phyloP scores from a whole-genome alignment of 2,113 vertebrate species.

The Typhlomys cinereus region DNA sequence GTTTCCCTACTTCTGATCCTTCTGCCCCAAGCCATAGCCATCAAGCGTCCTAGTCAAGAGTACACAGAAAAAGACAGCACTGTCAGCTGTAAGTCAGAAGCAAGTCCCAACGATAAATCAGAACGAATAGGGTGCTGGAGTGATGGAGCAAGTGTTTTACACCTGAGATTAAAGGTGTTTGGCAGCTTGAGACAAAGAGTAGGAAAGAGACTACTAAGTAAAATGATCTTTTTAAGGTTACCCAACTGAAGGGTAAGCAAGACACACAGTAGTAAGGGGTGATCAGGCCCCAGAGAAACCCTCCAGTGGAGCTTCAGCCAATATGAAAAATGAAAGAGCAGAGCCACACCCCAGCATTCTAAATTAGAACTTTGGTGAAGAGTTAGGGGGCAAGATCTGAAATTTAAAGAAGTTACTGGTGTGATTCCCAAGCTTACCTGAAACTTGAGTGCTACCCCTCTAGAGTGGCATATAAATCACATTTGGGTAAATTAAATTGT shows the following conservation, averaged over 20 bases:
- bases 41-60: neutral
- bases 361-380: neutral
- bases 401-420: constrained; percentile 38
- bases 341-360: neutral
- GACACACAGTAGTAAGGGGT: neutral
- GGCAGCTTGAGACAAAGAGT: neutral
- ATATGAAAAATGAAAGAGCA: neutral
- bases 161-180: neutral
- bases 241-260: neutral
- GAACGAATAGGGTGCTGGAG: neutral
- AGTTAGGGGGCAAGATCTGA: neutral
- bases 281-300: neutral
- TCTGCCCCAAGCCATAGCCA: neutral
- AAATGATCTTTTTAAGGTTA: neutral
- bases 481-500: constrained; percentile 53
- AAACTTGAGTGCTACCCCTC: constrained; percentile 25
- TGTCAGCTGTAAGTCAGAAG: neutral
- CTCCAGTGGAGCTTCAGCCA: too few relatives aligned
- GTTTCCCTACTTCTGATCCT: too few relatives aligned
- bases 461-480: constrained; percentile 63
- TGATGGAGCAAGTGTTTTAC: neutral
- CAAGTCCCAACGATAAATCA: neutral
- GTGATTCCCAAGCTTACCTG: neutral
- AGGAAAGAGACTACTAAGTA: neutral
- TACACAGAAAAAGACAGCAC: neutral